phyloP scores from a whole-genome alignment of 1,140 invertebrate species.

The Drosophila kohkoa region DNA sequence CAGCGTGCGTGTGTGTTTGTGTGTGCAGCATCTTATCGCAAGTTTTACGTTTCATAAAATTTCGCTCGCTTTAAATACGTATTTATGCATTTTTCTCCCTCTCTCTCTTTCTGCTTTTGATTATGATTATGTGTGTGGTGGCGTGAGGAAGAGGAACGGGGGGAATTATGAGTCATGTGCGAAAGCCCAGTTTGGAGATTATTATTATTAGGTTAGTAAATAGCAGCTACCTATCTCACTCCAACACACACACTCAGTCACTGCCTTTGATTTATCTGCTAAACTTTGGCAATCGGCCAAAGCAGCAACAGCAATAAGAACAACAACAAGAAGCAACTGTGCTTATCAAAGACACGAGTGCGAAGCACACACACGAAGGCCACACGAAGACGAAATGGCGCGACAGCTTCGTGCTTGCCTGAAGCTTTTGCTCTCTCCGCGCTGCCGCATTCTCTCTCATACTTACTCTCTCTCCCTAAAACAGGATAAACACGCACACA shows the following conservation, averaged over 20 bases:
- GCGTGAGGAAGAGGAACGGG: too few species aligned
- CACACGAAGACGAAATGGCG: constrained; percentile 45
- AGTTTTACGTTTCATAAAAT: constrained; percentile 84
- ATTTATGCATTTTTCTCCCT: constrained; percentile 39
- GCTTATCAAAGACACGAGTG: constrained; percentile 17
- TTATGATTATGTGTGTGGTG: not conserved
- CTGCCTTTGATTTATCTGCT: constrained; percentile 35
- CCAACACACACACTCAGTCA: not conserved
- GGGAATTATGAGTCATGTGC: constrained; percentile 1
- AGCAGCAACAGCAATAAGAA: constrained; percentile 2
- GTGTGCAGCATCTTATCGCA: constrained; percentile 62
- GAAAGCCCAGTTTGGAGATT: constrained; percentile 1
- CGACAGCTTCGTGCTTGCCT: constrained; percentile 24
- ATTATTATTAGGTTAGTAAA: constrained; percentile 22
- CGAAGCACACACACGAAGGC: constrained; percentile 32
- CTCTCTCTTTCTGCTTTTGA: not conserved
- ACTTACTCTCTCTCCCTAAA: constrained; percentile 2
- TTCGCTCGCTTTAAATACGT: constrained; percentile 62
- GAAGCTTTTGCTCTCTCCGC: constrained; percentile 18
- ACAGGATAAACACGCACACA: constrained; percentile 36
- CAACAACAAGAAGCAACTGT: constrained; percentile 9
- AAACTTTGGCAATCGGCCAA: constrained; percentile 28
- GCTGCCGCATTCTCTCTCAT: not conserved
- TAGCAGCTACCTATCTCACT: constrained; percentile 6
- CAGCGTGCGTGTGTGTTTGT: constrained; percentile 15